Percentiles rank a stretch among this genome's conserved stretches.
Evolutionary conservation across 2,888 invertebrate species (phyloP).

Genomic region (Ferdinandea cuprea): DNA sequence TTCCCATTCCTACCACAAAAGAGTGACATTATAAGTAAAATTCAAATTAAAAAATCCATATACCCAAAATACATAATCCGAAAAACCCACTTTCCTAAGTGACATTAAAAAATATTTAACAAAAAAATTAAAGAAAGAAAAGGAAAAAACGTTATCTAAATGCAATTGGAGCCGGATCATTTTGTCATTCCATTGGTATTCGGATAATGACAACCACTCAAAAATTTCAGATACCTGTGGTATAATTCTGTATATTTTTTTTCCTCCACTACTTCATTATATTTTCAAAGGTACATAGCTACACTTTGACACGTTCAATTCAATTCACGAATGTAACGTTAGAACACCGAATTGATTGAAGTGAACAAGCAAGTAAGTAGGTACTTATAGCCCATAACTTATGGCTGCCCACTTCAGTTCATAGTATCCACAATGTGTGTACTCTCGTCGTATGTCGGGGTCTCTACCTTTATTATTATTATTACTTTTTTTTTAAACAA

Average conservation of each 20-base stretch:
- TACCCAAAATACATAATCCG: not conserved
- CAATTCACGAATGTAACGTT: conserved; percentile 49
- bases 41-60: conserved; percentile 2
- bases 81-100: conserved; percentile 31
- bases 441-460: not conserved
- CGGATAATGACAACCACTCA: conserved; percentile 53
- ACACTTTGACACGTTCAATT: conserved; percentile 55
- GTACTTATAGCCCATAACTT: conserved; percentile 43
- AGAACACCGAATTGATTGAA: conserved; percentile 55
- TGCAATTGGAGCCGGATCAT: conserved; percentile 53
- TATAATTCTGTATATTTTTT: conserved; percentile 7
- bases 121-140: no score
- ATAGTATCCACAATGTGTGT: conserved; percentile 18
- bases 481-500: conserved; percentile 26
- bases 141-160: conserved; percentile 26
- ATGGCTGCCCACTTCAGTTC: conserved; percentile 53
- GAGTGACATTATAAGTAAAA: conserved; percentile 10
- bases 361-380: conserved; percentile 63
- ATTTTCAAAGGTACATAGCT: conserved; percentile 15
- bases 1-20: no score
- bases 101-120: conserved; percentile 24
- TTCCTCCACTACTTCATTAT: conserved; percentile 18
- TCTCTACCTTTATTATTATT: not conserved
- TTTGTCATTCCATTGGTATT: conserved; percentile 58
- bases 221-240: conserved; percentile 42